Evolutionary conservation across 2,888 invertebrate genomes (phyloP).

Genomic region (Nipponacmea schrenckii): DNA sequence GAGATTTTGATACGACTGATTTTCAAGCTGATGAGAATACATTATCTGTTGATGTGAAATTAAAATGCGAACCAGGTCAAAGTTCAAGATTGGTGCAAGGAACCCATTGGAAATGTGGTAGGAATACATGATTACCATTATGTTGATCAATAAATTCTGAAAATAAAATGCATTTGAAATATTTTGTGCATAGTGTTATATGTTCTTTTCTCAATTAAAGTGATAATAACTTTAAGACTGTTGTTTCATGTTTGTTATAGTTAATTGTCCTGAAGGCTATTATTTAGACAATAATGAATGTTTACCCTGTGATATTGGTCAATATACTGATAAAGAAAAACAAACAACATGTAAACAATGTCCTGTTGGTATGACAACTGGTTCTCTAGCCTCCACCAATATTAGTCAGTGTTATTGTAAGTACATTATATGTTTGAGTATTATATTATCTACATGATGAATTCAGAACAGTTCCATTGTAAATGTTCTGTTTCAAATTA

Average conservation of each 20-base stretch:
- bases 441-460: no score
- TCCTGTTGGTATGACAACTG: not conserved
- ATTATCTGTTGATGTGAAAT: conserved; percentile 31
- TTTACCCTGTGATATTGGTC: not conserved
- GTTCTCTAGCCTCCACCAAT: not conserved
- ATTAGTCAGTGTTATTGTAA: not conserved
- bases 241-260: conserved; percentile 30
- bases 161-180: not conserved
- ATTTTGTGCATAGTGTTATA: not conserved
- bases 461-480: no score
- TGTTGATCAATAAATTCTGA: not conserved
- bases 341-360: not conserved
- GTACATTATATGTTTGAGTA: not conserved
- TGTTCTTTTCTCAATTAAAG: no score
- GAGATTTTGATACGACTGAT: conserved; percentile 32
- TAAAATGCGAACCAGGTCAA: conserved; percentile 46
- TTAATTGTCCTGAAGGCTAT: conserved; percentile 43
- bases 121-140: not conserved
- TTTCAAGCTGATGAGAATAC: conserved; percentile 35
- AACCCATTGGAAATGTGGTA: conserved; percentile 17
- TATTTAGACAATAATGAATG: conserved; percentile 29
- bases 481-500: no score
- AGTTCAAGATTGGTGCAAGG: conserved; percentile 28
- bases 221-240: no score
- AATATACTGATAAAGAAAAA: conserved; percentile 1